Evolutionary conservation across 2,113 vertebrate species (phyloP).

Genomic region (Ahaetulla prasina): DNA sequence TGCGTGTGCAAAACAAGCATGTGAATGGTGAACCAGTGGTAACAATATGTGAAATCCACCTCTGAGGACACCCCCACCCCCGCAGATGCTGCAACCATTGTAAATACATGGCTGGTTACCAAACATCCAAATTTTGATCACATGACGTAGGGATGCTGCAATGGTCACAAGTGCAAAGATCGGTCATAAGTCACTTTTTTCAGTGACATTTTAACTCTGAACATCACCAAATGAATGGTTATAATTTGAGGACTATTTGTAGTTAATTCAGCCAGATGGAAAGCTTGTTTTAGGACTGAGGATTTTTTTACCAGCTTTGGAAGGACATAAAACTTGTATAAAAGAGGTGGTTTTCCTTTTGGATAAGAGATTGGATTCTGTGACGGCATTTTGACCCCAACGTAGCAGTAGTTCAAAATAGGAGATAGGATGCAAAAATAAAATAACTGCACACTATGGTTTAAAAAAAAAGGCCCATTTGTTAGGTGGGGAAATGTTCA

Average conservation of each 20-base stretch:
- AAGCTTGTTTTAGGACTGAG: neutral
- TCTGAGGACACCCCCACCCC: neutral
- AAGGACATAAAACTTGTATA: neutral
- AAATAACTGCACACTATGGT: neutral
- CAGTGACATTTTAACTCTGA: neutral
- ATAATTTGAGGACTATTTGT: neutral
- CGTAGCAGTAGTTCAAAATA: neutral
- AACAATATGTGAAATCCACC: too few species aligned
- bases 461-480: neutral
- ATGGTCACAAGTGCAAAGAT: neutral
- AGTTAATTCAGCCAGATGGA: neutral
- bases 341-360: neutral
- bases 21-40: too few species aligned
- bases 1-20: too few species aligned
- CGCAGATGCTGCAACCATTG: neutral
- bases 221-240: neutral
- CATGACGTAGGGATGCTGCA: neutral
- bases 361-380: neutral
- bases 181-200: neutral
- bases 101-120: neutral
- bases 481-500: neutral
- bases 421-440: neutral
- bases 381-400: neutral
- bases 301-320: neutral
- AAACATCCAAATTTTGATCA: neutral